Evolutionary conservation across 2,888 invertebrate genomes (phyloP).

Genomic region (Branchellion lobata): DNA sequence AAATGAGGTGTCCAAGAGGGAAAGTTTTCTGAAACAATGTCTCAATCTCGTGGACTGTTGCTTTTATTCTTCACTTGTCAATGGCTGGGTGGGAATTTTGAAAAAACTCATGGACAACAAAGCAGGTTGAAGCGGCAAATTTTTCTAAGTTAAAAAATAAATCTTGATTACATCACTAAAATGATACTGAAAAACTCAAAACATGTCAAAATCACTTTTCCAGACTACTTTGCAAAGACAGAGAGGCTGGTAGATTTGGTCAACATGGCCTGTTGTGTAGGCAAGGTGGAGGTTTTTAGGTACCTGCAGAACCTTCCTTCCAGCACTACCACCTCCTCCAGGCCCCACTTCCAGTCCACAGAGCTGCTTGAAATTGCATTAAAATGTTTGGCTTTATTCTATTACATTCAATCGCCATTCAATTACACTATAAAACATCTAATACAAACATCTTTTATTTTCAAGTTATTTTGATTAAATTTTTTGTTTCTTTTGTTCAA

Average conservation of each 20-base stretch:
- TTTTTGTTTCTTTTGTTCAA: not conserved
- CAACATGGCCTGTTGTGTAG: not conserved
- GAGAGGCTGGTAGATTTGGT: not conserved
- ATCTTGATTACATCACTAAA: not conserved
- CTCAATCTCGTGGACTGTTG: too few species aligned
- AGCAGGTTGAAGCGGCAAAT: not conserved
- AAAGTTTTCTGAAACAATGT: too few species aligned
- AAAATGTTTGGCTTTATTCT: not conserved
- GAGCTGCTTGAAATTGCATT: not conserved
- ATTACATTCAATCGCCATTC: not conserved
- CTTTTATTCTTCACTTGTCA: not conserved
- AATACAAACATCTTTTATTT: too few species aligned
- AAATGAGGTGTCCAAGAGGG: not conserved
- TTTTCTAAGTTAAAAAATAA: not conserved
- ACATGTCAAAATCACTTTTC: not conserved
- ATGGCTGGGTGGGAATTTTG: not conserved
- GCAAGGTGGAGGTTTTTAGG: not conserved
- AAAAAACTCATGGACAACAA: not conserved
- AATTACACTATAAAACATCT: not conserved
- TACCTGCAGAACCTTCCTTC: not conserved
- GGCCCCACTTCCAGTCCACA: not conserved
- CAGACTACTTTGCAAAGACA: not conserved
- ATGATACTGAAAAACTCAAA: not conserved
- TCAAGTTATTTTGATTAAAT: not conserved
- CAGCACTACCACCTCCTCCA: not conserved